Base-by-base conservation (phyloP, 2,113 vertebrate species). In the Arenaria interpres region DNA sequence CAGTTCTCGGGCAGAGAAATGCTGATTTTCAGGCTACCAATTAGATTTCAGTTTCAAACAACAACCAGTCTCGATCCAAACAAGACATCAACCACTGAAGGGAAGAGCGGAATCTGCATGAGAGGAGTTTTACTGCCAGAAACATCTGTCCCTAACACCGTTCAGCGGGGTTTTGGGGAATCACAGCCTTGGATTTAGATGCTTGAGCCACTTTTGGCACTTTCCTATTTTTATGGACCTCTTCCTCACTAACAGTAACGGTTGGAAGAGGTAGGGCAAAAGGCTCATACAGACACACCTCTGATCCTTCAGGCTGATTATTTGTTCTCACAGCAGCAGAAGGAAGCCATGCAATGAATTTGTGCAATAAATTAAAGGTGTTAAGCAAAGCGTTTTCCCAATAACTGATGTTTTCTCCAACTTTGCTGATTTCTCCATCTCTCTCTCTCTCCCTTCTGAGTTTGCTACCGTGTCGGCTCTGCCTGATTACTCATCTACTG, bases 251-350 rank as follows among this genome's bases (percentile, higher is more conserved):
- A 27, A 7, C 2, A 53, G 35, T 43, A 63, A 33, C 43, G 48
- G 10, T 5, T 56, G 60, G 59, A 91, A 94, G 81, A 76, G 28
- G 45, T 5, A 79, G 51, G 46, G 32, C 48, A 79, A 79, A 72
- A 96, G 39, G 43, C 84, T 93, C 75, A 73, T 84, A 43, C 20
- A 83, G 87, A 75, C 81, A 87, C 51, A 92, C 78, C 50, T 91
- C 51, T 81, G 68, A 90, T 74, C 59, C 33, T 23, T 88, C 33
- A 53, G 23, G 28, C 41, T 94, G 69, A 90, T 95, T 87, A 66
- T 60, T 76, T 85, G 39, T 82, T 89, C 67, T 89, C 53, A 69
- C 50, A 88, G 71, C 10, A 64, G 39, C 0, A 89, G 41, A 64
- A 82, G 45, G 33, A 93, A 93, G n/a, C 35, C 56, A 30, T 69